Percentiles rank a stretch among this genome's conserved stretches.
These are phyloP conservation scores for Florisuga fusca DNA, from an alignment of 2,797 vertebrate genomes.

Conservation along the genomic window DNA sequence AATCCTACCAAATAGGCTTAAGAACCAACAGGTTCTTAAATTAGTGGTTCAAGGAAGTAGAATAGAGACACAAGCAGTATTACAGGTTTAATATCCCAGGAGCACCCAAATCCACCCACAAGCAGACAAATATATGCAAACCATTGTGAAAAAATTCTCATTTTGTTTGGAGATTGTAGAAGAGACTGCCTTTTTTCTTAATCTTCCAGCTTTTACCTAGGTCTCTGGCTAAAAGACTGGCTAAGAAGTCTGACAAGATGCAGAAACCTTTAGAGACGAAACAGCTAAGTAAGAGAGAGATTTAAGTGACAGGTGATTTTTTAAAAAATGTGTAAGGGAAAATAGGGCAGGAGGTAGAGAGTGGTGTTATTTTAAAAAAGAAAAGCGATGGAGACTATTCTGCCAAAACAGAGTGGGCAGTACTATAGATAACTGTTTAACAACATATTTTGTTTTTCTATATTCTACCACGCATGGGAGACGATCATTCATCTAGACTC, in stretches of 20 bases:
- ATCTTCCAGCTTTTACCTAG: not conserved
- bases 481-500: not conserved
- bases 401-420: too few species aligned
- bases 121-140: constrained; percentile 31
- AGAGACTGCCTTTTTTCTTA: not conserved
- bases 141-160: not conserved
- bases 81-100: constrained; percentile 45
- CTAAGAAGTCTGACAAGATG: not conserved
- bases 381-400: too few species aligned
- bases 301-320: not conserved
- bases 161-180: not conserved
- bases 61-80: not conserved
- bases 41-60: constrained; percentile 29
- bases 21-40: not conserved
- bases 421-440: too few species aligned
- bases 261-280: not conserved
- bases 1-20: not conserved
- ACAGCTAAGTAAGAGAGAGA: not conserved
- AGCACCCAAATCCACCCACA: constrained; percentile 16
- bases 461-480: not conserved
- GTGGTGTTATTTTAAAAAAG: too few species aligned
- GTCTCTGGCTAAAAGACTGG: not conserved
- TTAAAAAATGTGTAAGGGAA: not conserved
- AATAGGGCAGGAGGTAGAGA: not conserved
- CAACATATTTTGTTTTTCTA: not conserved